Evolutionary conservation across 1,140 invertebrate genomes (phyloP), one percentile per base, ranked within the genome.

Genomic region (Cepaea nemoralis): DNA sequence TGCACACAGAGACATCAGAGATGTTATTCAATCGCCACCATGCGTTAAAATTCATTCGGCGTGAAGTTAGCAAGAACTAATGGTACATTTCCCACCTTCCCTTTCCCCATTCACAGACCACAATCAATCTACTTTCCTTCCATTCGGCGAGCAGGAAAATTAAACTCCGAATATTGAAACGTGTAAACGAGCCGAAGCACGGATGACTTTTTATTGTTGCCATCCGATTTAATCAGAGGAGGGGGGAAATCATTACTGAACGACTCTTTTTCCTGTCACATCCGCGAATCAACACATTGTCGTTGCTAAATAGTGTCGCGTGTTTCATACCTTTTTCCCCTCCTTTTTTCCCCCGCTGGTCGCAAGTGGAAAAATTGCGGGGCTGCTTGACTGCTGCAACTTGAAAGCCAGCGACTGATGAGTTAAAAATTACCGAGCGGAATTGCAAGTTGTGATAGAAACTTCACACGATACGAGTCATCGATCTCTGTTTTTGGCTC

Each of bases 391-490:
- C 48, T 67, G 33, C 59, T 79, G 59, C 12, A 66, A 67, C 19
- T 42, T 48, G n/a, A 70, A 40, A 66, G 76, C 59, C 66, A 33
- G 5, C 12, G 71, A 45, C 39, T 74, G 71, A 74, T 74, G 71
- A 45, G 39, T 50, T 74, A 74, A 74, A 74, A 74, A 74, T 74
- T 42, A 74, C 71, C 0, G 42, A 48, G 39, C 31, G 42, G 71
- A 50, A 74, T 74, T 48, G 71, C 42, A 48, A 48, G 71, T 27
- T 45, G 39, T 50, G 71, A 45, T 45, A 10, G 40, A 74, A 42
- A 48, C 71, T 48, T 74, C 42, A 70, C 69, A 70, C 69, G 39
- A 33, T 48, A 74, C 39, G 71, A 42, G 71, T n/a, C 42, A 74
- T 74, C 71, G 71, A 74, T 74, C 71, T 33, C 27, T 3, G 39